phyloP scores from a whole-genome alignment of 37 sponge, comb jelly and placozoan species.

The Crambe crambe region DNA sequence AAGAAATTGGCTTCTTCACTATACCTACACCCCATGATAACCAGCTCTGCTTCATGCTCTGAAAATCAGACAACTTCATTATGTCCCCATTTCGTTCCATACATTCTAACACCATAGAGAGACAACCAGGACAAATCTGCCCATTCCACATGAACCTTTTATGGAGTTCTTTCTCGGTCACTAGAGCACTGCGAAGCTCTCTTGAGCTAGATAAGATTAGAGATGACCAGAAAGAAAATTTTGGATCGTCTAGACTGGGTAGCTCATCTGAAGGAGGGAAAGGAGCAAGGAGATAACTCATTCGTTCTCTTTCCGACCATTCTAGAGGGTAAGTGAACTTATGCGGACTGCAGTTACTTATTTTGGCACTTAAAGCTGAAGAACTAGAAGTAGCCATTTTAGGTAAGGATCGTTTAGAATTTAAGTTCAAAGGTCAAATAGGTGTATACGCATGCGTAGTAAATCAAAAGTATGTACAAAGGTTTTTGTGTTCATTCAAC shows the following conservation, averaged over 20 bases:
- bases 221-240: conserved; percentile 57
- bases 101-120: conserved; percentile 11
- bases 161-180: conserved; percentile 34
- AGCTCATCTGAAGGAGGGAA: conserved; percentile 31
- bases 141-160: conserved; percentile 49
- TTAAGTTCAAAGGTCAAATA: no score
- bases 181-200: conserved; percentile 22
- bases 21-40: conserved; percentile 38
- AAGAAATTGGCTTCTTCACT: conserved; percentile 27
- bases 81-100: conserved; percentile 41
- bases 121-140: conserved; percentile 20
- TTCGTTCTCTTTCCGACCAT: conserved; percentile 63
- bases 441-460: no score
- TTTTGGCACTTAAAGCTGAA: neutral
- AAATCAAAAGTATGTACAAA: no score
- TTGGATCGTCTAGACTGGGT: conserved; percentile 10
- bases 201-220: conserved; percentile 39
- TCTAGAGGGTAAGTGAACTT: conserved; percentile 49
- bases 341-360: neutral
- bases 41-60: neutral
- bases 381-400: neutral
- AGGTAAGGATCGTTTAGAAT: no score
- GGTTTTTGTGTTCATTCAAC: neutral
- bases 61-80: conserved; percentile 3
- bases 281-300: conserved; percentile 62